Conservation (phyloP, 1,140 invertebrate species). For the Babylonia areolata region DNA sequence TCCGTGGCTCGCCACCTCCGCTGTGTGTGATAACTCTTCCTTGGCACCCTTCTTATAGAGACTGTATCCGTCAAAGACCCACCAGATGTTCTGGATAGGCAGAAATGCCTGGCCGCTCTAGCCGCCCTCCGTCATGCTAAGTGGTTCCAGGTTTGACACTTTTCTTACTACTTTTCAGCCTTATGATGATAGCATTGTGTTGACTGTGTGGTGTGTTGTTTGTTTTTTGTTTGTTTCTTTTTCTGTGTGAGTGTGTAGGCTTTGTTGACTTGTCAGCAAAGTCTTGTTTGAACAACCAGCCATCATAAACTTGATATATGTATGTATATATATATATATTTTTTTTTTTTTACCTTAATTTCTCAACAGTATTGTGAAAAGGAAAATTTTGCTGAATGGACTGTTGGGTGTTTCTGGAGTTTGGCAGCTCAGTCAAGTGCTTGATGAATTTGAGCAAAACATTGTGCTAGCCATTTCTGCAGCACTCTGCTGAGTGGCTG, state of each 20-base stretch:
- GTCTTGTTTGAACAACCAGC: no score
- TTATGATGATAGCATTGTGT: constrained; percentile 69
- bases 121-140: constrained; percentile 99
- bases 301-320: no score
- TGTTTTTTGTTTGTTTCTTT: background rate
- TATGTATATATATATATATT: no score
- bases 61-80: constrained; percentile 81
- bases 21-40: constrained; percentile 49
- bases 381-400: no score
- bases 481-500: no score
- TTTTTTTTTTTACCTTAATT: no score
- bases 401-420: no score
- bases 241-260: background rate
- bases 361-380: no score
- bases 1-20: constrained; percentile 45
- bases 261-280: background rate
- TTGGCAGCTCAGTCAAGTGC: no score
- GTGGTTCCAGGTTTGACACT: constrained; percentile 96
- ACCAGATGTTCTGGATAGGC: constrained; percentile 94
- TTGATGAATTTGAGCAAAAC: no score
- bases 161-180: constrained; percentile 78
- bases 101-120: constrained; percentile 99
- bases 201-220: background rate
- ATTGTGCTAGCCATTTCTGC: no score
- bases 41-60: constrained; percentile 65